A percentile compares a stretch with the other conserved stretches of the same genome.
These are phyloP conservation scores for Atherinosoma microstoma DNA, from an alignment of 2,797 vertebrate genomes.

Conservation along the genomic window DNA sequence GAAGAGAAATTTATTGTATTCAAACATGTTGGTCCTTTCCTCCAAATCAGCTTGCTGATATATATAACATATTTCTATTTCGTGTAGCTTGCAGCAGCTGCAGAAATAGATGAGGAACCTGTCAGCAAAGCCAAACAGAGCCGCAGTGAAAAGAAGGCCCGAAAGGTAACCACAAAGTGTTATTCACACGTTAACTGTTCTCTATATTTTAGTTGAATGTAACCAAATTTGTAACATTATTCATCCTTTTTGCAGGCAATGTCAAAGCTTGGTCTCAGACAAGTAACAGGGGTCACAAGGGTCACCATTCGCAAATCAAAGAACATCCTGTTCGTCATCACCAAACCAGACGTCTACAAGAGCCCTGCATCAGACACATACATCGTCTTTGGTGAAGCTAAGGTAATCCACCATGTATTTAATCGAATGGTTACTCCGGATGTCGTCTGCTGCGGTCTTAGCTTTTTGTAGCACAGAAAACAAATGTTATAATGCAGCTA, in stretches of 20 bases:
- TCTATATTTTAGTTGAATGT: background rate
- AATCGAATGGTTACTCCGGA: background rate
- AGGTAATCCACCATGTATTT: slow-evolving; percentile 78
- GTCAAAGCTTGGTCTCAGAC: slow-evolving; percentile 98
- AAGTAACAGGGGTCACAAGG: slow-evolving; percentile 97
- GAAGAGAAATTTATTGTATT: slow-evolving; percentile 64
- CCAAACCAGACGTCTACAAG: slow-evolving; percentile 99
- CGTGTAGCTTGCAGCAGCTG: slow-evolving; percentile 92
- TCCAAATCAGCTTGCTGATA: background rate
- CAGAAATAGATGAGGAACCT: slow-evolving; percentile 97
- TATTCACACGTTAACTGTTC: background rate
- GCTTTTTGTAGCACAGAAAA: background rate
- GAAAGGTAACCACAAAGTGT: slow-evolving; percentile 85
- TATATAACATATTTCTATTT: slow-evolving; percentile 5
- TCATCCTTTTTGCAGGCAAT: slow-evolving; percentile 86
- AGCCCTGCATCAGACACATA: slow-evolving; percentile 99
- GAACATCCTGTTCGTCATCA: slow-evolving; percentile 99
- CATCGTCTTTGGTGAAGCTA: slow-evolving; percentile 97
- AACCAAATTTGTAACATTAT: background rate
- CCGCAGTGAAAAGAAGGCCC: slow-evolving; percentile 97
- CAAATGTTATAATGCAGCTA: background rate
- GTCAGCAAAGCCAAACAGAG: slow-evolving; percentile 99
- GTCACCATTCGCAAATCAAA: slow-evolving; percentile 99
- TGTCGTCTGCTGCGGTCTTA: background rate
- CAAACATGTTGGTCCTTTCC: background rate